Percentiles rank a stretch among this genome's conserved stretches.
Conservation (phyloP, 2,797 vertebrate species). For the Lagodon rhomboides region DNA sequence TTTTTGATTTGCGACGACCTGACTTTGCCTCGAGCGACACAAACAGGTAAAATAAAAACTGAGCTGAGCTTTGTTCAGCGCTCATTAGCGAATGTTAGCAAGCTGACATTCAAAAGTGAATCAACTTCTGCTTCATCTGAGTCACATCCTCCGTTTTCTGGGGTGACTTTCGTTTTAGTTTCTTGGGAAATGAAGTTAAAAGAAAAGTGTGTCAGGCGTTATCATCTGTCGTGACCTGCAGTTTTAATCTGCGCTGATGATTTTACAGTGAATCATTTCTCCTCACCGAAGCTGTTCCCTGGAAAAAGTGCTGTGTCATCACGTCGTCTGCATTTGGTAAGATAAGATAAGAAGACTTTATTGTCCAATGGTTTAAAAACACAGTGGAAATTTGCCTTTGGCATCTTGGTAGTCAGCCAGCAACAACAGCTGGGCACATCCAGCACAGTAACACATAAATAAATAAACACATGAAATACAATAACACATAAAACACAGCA, state of each 20-base stretch:
- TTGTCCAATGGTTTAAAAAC: too few relatives aligned
- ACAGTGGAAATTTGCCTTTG: too few relatives aligned
- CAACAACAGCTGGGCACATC: too few relatives aligned
- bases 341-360: too few relatives aligned
- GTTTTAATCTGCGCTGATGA: constrained; percentile 11
- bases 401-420: too few relatives aligned
- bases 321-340: background rate
- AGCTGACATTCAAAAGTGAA: background rate
- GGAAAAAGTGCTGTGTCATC: background rate
- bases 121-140: constrained; percentile 4
- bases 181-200: background rate
- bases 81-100: background rate
- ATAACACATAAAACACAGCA: too few relatives aligned
- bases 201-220: background rate
- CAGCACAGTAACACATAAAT: too few relatives aligned
- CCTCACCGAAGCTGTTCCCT: background rate
- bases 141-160: constrained; percentile 8
- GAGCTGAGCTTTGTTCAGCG: too few relatives aligned
- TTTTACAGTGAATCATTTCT: constrained; percentile 21
- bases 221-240: constrained; percentile 4
- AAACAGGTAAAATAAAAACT: too few relatives aligned
- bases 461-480: too few relatives aligned
- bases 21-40: background rate
- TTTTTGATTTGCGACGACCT: background rate
- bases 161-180: background rate